A percentile compares a stretch with the other conserved stretches of the same genome.
Evolutionary conservation across 2,888 invertebrate genomes (phyloP).

Genomic region (Aspidiotus destructor): DNA sequence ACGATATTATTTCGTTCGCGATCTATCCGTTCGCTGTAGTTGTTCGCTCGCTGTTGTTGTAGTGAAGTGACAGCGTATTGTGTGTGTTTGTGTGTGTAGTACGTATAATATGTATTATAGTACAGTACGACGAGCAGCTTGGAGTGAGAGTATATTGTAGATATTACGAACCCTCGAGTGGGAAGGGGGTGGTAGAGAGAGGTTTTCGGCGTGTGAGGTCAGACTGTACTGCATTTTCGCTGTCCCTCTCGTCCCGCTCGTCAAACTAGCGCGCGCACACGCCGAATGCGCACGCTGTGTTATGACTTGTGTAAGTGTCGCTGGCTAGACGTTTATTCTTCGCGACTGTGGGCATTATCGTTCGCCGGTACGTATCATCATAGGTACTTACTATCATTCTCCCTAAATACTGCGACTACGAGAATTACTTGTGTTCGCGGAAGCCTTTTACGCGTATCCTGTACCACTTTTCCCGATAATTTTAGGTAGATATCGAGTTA

Average conservation of each 20-base stretch:
- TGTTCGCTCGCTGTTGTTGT: not conserved
- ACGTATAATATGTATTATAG: not conserved
- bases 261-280: not conserved
- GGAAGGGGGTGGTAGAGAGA: not conserved
- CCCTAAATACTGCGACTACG: too few relatives aligned
- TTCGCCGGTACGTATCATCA: not conserved
- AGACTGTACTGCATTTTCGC: not conserved
- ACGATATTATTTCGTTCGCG: constrained; percentile 10
- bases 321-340: not conserved
- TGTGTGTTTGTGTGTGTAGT: too few relatives aligned
- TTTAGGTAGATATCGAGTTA: too few relatives aligned
- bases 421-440: too few relatives aligned
- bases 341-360: not conserved
- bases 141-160: not conserved
- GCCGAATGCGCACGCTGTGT: constrained; percentile 4
- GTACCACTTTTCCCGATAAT: too few relatives aligned
- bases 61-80: too few relatives aligned
- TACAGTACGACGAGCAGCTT: not conserved
- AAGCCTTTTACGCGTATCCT: too few relatives aligned
- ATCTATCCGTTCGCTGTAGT: not conserved
- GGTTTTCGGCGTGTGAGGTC: constrained; percentile 4
- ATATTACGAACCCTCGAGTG: not conserved
- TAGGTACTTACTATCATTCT: too few relatives aligned
- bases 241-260: not conserved
- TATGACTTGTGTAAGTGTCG: not conserved